Percentiles rank a stretch among this genome's conserved stretches.
These are phyloP conservation scores for Aldrovandia affinis DNA, from an alignment of 2,797 vertebrate species.

Conservation along the genomic window DNA sequence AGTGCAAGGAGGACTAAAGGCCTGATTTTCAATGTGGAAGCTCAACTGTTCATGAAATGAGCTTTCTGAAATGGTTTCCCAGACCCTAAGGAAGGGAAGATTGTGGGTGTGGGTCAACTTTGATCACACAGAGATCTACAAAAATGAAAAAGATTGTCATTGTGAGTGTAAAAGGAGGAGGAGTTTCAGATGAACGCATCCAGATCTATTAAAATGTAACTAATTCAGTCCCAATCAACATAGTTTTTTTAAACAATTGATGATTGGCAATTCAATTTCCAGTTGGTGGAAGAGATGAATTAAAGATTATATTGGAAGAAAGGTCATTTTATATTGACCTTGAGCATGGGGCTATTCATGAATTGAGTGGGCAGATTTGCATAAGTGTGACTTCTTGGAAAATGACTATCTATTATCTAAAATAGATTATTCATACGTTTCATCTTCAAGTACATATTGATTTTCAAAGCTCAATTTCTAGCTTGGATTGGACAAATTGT, in stretches of 20 bases:
- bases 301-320: constrained; percentile 37
- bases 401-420: not conserved
- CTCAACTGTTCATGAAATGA: constrained; percentile 34
- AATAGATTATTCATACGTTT: not conserved
- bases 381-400: not conserved
- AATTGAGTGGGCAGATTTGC: not conserved
- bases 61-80: constrained; percentile 21
- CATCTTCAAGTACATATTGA: not conserved
- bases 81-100: not conserved
- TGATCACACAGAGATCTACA: not conserved
- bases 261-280: constrained; percentile 35
- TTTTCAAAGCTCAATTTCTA: not conserved
- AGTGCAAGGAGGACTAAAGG: constrained; percentile 21
- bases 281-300: constrained; percentile 40
- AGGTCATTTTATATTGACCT: constrained; percentile 36
- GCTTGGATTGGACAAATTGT: not conserved
- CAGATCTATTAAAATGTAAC: constrained; percentile 27
- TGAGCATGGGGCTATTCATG: not conserved
- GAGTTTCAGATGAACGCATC: constrained; percentile 5
- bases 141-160: not conserved
- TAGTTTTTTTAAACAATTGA: constrained; percentile 23
- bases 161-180: not conserved
- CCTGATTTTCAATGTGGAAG: constrained; percentile 37
- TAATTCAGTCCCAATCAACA: constrained; percentile 39
- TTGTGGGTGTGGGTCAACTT: not conserved